These are phyloP conservation scores for Dioctria rufipes DNA, from an alignment of 2,888 invertebrate genomes.

Conservation along the genomic window DNA sequence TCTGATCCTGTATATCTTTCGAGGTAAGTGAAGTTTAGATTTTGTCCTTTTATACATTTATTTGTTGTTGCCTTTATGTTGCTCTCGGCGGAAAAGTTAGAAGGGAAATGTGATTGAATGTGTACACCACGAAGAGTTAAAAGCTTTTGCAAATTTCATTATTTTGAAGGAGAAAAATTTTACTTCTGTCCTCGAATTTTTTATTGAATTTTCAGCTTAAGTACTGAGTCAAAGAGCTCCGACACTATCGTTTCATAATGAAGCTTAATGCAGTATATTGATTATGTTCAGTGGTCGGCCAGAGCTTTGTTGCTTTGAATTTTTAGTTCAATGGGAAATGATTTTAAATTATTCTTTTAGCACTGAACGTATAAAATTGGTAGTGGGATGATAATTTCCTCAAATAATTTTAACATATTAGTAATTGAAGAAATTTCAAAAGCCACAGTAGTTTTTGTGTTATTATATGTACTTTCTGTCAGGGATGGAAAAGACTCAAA, in stretches of 20 bases:
- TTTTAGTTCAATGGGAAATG: not conserved
- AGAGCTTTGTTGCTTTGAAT: not conserved
- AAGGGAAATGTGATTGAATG: not conserved
- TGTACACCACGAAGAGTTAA: conserved; percentile 10
- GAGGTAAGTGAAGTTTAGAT: conserved; percentile 66
- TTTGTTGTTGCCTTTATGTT: conserved; percentile 29
- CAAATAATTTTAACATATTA: too few relatives aligned
- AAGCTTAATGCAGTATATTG: conserved; percentile 1
- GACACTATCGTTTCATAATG: conserved; percentile 3
- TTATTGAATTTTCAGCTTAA: conserved; percentile 47
- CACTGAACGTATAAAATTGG: too few relatives aligned
- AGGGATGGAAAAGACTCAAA: too few relatives aligned
- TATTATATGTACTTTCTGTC: too few relatives aligned
- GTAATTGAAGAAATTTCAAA: too few relatives aligned
- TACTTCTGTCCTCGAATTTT: conserved; percentile 15
- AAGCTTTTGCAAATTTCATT: conserved; percentile 48
- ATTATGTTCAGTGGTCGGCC: not conserved
- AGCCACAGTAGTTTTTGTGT: too few relatives aligned
- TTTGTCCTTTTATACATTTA: not conserved
- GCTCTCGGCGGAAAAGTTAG: not conserved
- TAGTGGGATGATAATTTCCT: too few relatives aligned
- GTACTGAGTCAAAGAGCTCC: conserved; percentile 33
- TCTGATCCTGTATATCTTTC: conserved; percentile 70
- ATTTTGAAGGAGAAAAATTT: conserved; percentile 2
- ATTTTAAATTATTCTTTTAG: not conserved